Percentiles rank a stretch among this genome's conserved stretches.
Conservation (phyloP, 1,140 invertebrate species). For the Sipha flava region DNA sequence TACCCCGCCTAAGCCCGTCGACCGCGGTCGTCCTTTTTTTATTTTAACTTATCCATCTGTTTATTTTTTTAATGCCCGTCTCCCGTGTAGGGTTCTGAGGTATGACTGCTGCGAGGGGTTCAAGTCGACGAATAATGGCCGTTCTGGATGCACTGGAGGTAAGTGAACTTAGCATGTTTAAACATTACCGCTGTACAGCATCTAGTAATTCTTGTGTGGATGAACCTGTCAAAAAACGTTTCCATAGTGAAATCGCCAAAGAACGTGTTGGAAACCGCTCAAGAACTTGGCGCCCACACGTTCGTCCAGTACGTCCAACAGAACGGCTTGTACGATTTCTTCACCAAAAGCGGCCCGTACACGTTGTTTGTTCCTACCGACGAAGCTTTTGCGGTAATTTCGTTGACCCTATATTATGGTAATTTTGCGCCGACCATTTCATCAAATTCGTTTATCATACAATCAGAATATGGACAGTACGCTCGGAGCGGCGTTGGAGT, state of each 20-base stretch:
- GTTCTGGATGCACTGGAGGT: constrained; percentile 48
- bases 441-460: not conserved
- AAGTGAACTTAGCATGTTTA: too few species aligned
- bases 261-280: constrained; percentile 47
- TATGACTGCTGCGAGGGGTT: constrained; percentile 52
- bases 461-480: not conserved
- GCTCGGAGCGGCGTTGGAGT: not conserved
- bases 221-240: not conserved
- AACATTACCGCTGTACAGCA: too few species aligned
- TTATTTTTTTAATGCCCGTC: not conserved
- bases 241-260: constrained; percentile 48
- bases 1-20: not conserved
- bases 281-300: constrained; percentile 45
- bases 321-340: constrained; percentile 43
- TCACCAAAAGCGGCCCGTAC: constrained; percentile 44
- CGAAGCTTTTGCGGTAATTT: constrained; percentile 47
- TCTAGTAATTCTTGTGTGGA: too few species aligned
- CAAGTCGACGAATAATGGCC: constrained; percentile 42
- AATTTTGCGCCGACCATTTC: not conserved
- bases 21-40: not conserved
- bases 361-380: constrained; percentile 51
- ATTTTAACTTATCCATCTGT: too few species aligned
- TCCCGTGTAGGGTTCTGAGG: constrained; percentile 43
- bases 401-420: not conserved
- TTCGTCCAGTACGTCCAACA: constrained; percentile 46